Evolutionary conservation across 2,797 vertebrate species (phyloP).

Genomic region (Melanogrammus aeglefinus): DNA sequence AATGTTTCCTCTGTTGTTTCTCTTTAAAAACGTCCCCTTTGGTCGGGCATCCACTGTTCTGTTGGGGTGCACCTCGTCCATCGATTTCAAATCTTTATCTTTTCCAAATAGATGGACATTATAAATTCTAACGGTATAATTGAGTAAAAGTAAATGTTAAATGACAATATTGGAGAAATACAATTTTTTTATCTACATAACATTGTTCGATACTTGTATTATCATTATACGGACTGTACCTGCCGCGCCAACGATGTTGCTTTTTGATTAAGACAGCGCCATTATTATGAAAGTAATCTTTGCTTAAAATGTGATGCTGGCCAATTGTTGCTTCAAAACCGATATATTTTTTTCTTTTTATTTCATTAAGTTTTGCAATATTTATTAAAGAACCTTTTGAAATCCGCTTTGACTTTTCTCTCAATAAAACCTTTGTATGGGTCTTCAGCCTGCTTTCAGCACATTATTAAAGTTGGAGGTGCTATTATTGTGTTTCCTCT

Average conservation of each 20-base stretch:
- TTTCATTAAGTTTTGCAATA: conserved; percentile 52
- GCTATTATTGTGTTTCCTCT: neutral
- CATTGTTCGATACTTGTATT: neutral
- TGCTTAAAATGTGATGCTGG: conserved; percentile 22
- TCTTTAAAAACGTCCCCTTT: conserved; percentile 20
- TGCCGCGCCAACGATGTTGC: neutral
- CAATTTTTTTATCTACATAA: neutral
- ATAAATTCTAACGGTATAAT: conserved; percentile 15
- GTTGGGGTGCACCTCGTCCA: conserved; percentile 26
- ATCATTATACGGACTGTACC: neutral
- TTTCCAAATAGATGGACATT: conserved; percentile 3
- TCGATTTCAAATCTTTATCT: conserved; percentile 42
- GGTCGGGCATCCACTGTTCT: conserved; percentile 40
- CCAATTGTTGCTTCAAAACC: conserved; percentile 35
- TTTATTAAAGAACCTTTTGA: conserved; percentile 66
- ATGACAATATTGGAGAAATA: neutral
- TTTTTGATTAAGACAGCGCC: neutral
- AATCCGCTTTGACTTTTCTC: conserved; percentile 23
- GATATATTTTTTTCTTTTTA: conserved; percentile 49
- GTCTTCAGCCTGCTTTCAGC: neutral
- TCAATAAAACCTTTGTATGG: conserved; percentile 19
- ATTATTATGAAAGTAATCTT: neutral
- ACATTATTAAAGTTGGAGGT: neutral
- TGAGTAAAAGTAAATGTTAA: neutral
- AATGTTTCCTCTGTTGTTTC: conserved; percentile 40